Evolutionary conservation across 2,113 vertebrate genomes (phyloP), one percentile per base, ranked within the genome.

Genomic region (Lasiurus borealis): DNA sequence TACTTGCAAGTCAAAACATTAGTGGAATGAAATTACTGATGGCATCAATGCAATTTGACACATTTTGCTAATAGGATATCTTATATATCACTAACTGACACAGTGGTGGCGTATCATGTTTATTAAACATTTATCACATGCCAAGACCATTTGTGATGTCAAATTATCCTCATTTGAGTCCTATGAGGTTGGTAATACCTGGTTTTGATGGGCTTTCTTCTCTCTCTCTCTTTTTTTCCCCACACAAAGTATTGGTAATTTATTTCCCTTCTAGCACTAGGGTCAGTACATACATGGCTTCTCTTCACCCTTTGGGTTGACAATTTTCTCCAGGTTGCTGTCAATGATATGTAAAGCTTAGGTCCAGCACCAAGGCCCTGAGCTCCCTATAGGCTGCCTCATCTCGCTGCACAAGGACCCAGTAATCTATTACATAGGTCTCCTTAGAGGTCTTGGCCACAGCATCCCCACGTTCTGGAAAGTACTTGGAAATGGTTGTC

Each of bases 371-470:
- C 27, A 99, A 98, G 90, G 98, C 97, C 78, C 98, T 98, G 92
- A 99, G 98, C 64, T 99, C 99, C 1, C 97, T 94, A 95, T 98
- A 99, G 40, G 98, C 96, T 3, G 98, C 97, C 92, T 98, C 98
- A 50, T 99, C 99, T 85, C 98, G 98, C 92, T 99, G 99, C 44
- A 99, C 99, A 11, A 99, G 97, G 5, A 98, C 97, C 85, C 99
- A 98, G 96, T 99, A 99, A 96, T 99, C 99, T 99, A 99, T 99
- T 98, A 99, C 99, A 44, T 99, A 99, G 9, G 98, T 99, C 0
- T 99, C 99, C 98, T 99, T 99, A 82, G 99, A 99, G 9, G 99
- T 99, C 98, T 99, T 99, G 44, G 98, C 99, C 0, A 99, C 99
- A 15, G 99, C 99, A 13, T 99, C 99, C 40, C 99, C 99, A 21